Evolutionary conservation across 1,140 invertebrate species (phyloP), one percentile per base, ranked within the genome.

Genomic region (Formica selysi): DNA sequence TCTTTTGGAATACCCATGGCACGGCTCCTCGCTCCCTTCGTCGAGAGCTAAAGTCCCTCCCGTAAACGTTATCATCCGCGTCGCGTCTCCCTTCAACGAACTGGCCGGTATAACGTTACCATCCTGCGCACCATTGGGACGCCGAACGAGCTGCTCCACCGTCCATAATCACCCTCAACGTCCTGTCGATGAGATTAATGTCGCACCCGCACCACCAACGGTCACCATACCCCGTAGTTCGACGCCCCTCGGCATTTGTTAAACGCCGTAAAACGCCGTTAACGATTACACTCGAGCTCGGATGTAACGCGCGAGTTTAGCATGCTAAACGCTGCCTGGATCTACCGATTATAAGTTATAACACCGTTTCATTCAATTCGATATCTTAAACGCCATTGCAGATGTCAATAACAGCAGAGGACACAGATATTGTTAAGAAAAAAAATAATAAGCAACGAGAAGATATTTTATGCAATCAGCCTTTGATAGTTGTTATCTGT

Each of bases 101-200:
- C 26, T 62, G n/a, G 84, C 83, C 48, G 16, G 70, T 87, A 83
- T 91, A 92, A 91, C 86, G 87, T 86, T 91, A 74, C 85, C 84
- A 80, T 32, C 80, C 80, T 67, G 65, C 73, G 29, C 61, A 71
- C 86, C 59, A 70, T 16, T 62, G 80, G 68, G 84, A 86, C 85
- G 51, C 19, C 85, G 87, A 89, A 88, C 86, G 87, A 89, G 89
- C 86, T 84, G 89, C 73, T 88, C 85, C 87, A 87, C 89, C 86
- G 84, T 71, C 86, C 88, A 91, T 92, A 92, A 93, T 93, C 91
- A 92, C 90, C 90, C 87, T 92, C 89, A 91, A 91, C 92, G 90
- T 90, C 88, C 84, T 89, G 87, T 88, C 92, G 90, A 93, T 93
- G 89, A 92, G 91, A 94, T 93, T 94, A 93, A 93, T 92, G 92